Percentiles rank a stretch among this genome's conserved stretches.
Conservation (phyloP, 2,888 invertebrate genomes). For the Thumatha senex region DNA sequence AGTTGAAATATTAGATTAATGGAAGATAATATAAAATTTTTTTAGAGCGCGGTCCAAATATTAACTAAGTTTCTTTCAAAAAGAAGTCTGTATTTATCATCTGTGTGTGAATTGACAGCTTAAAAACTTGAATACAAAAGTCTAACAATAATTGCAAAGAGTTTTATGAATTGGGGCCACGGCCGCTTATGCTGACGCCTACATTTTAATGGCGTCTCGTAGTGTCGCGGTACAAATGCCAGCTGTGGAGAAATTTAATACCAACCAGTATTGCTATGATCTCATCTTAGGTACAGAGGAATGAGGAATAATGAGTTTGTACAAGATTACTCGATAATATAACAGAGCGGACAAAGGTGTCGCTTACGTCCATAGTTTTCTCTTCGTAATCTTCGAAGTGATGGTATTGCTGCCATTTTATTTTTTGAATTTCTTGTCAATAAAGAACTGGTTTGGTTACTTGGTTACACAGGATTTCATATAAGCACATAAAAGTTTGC, state of each 20-base stretch:
- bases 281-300: constrained; percentile 37
- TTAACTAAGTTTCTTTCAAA: background rate
- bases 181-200: constrained; percentile 63
- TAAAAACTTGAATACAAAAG: constrained; percentile 22
- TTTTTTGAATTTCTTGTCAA: no score
- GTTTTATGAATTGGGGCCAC: constrained; percentile 58
- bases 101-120: constrained; percentile 8
- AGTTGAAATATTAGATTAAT: no score
- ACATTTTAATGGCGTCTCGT: constrained; percentile 42
- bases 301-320: constrained; percentile 36
- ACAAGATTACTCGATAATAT: constrained; percentile 11
- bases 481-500: no score
- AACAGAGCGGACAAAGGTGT: no score
- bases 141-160: constrained; percentile 24
- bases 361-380: no score
- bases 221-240: constrained; percentile 42
- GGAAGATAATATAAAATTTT: no score
- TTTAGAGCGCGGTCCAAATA: no score
- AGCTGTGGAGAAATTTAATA: constrained; percentile 44
- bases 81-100: background rate
- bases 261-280: constrained; percentile 37
- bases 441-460: no score
- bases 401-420: no score
- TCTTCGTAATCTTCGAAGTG: background rate
- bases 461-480: no score